phyloP scores from a whole-genome alignment of 2,888 invertebrate genomes.

The Lepidocyrtinus sp. region DNA sequence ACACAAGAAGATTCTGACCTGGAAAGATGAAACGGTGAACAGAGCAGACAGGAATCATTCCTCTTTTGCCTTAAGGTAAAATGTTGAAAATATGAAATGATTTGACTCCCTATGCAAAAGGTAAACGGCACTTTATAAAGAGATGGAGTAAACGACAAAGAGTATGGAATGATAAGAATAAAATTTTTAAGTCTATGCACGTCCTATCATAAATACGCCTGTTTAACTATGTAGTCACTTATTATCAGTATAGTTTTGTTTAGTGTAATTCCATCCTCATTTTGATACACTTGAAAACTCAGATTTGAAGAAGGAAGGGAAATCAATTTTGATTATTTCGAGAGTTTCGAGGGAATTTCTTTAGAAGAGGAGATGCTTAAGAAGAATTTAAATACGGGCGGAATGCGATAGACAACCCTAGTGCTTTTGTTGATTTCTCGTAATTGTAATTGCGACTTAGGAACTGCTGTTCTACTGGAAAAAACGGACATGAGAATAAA shows the following conservation, averaged over 20 bases:
- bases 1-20: not conserved
- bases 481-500: no score
- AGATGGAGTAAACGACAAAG: not conserved
- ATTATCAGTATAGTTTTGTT: not conserved
- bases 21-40: not conserved
- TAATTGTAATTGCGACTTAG: no score
- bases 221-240: not conserved
- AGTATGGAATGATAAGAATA: not conserved
- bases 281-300: not conserved
- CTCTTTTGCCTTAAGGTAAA: no score
- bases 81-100: no score
- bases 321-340: conserved; percentile 18
- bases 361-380: no score
- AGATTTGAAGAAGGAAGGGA: no score
- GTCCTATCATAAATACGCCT: not conserved
- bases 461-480: no score
- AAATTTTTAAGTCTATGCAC: not conserved
- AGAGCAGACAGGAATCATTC: not conserved
- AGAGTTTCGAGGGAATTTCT: conserved; percentile 24
- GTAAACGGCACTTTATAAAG: no score
- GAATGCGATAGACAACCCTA: no score
- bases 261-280: not conserved
- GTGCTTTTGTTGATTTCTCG: conserved; percentile 38
- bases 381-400: no score
- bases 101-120: no score